Evolutionary conservation across 30 jellyfish, hydroid and myxozoan species (phyloP), one percentile per base, ranked within the genome.

Genomic region (Turritopsis dohrnii): DNA sequence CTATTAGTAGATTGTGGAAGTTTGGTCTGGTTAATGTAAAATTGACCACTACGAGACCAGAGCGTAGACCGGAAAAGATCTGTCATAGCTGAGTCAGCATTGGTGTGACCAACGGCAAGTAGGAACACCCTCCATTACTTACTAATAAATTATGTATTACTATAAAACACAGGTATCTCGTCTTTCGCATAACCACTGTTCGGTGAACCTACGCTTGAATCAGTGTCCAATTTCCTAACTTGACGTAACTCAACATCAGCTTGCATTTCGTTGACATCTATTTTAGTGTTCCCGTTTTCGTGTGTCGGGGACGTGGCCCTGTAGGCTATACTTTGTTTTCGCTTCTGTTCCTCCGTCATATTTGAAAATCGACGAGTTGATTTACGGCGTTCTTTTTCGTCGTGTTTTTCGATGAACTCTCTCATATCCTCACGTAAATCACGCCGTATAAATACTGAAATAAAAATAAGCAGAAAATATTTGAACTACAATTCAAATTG

Each of bases 391-490:
- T 74, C 83, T 29, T 74, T 29, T 26, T 74, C 72, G 72, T 74
- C 83, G 60, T 74, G 83, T 74, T 74, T 74, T 52, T 74, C 65
- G 60, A 74, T 74, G 41, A 74, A 74, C 24, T 23, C 65, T 74
- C n/a, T 74, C 83, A 74, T 74, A 52, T 74, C 83, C n/a, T 74
- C 83, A 13, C 83, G 74, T 74, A 74, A 74, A 74, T 74, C 83
- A 7, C 83, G 83, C 24, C 83, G 83, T 21, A 74, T 29, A 21
- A 74, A 74, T 21, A 74, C 83, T 74, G 24, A 23, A 74, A 24
- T 7, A 7, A 72, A 72, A 72, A 72, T 18, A 25, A 18, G 21
- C 21, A 21, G 21, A 60, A n/a, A n/a, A n/a, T n/a, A n/a, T n/a
- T n/a, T n/a, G n/a, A 41, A 41, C 60, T 3, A 41, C 60, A 41